phyloP scores from a whole-genome alignment of 2,888 invertebrate genomes.

The Acholoe squamosa region DNA sequence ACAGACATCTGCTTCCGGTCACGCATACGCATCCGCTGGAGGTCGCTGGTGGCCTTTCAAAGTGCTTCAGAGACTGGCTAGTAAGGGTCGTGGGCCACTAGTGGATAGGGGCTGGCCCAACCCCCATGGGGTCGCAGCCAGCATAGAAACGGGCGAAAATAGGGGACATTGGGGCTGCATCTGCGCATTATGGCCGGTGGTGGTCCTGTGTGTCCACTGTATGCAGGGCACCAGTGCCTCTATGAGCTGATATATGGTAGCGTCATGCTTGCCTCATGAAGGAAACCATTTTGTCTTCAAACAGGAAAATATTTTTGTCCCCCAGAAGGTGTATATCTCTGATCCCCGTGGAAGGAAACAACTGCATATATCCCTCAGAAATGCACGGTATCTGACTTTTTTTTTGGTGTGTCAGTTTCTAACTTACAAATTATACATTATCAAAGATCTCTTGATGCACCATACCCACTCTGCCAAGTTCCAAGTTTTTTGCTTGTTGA shows the following conservation, averaged over 20 bases:
- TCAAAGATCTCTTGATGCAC: too few relatives aligned
- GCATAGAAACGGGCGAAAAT: slow-evolving; percentile 38
- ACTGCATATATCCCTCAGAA: too few relatives aligned
- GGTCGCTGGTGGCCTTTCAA: background rate
- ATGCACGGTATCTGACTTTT: too few relatives aligned
- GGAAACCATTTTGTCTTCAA: background rate
- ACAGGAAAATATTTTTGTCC: too few relatives aligned
- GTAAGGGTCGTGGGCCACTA: background rate
- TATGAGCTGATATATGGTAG: background rate
- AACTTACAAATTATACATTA: too few relatives aligned
- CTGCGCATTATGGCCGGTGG: slow-evolving; percentile 36
- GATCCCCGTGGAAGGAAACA: too few relatives aligned
- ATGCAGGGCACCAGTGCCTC: too few relatives aligned
- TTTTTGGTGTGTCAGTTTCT: too few relatives aligned
- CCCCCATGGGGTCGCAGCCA: background rate
- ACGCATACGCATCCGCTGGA: slow-evolving; percentile 32
- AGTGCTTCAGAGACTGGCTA: background rate
- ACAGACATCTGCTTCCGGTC: slow-evolving; percentile 38
- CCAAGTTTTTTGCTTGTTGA: too few relatives aligned
- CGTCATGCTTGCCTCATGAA: background rate
- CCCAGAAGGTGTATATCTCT: too few relatives aligned
- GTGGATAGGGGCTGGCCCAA: too few relatives aligned
- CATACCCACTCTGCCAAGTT: too few relatives aligned
- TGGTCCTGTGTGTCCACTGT: background rate
- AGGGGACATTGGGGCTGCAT: slow-evolving; percentile 17